These are phyloP conservation scores for Anguilla marmorata DNA, from an alignment of 2,797 vertebrate genomes.

Conservation along the genomic window DNA sequence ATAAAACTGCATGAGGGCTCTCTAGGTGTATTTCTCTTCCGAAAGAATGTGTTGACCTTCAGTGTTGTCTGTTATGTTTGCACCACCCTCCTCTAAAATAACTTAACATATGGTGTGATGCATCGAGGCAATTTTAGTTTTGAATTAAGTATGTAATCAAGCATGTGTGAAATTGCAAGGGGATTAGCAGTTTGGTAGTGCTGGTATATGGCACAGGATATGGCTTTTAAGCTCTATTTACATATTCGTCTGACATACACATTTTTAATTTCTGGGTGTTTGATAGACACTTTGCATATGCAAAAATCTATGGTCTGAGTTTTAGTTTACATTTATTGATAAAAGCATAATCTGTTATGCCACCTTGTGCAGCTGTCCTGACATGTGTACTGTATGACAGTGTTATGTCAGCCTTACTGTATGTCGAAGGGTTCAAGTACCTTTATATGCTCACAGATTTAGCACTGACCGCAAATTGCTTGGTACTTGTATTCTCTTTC, in stretches of 20 bases:
- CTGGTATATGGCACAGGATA: background rate
- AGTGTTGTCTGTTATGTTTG: background rate
- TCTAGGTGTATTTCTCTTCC: background rate
- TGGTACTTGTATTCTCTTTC: background rate
- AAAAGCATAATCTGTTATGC: no score
- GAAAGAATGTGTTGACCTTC: background rate
- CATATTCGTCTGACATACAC: background rate
- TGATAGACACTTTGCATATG: background rate
- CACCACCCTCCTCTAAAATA: slow-evolving; percentile 8
- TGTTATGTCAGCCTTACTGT: no score
- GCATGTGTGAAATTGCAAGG: background rate
- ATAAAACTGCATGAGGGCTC: background rate
- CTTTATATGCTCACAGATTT: background rate
- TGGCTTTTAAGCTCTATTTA: background rate
- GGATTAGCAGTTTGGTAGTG: background rate
- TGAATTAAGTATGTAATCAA: background rate
- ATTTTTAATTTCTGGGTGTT: background rate
- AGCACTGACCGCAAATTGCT: background rate
- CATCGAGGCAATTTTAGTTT: background rate
- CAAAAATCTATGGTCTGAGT: background rate
- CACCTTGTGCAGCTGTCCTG: no score
- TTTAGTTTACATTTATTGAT: background rate
- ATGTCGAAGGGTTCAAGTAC: no score
- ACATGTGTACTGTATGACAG: no score
- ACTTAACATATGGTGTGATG: background rate